These are phyloP conservation scores for Eublepharis macularius DNA, from an alignment of 2,113 vertebrate species.

Conservation along the genomic window DNA sequence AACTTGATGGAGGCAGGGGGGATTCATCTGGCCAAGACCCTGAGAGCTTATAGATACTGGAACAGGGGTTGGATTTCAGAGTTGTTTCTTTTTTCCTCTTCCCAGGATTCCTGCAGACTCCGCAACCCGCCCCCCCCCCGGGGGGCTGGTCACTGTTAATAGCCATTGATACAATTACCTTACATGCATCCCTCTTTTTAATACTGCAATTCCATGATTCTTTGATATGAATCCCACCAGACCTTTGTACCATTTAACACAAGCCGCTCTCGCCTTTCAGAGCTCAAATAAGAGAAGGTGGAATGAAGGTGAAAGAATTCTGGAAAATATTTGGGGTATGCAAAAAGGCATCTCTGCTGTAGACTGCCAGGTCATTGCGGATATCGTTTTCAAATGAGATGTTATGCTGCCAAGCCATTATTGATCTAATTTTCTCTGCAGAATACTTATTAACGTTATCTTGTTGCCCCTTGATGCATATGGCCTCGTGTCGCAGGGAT, in stretches of 20 bases:
- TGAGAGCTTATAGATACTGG: too few relatives aligned
- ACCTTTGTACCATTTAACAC: background rate
- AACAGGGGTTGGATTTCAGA: too few relatives aligned
- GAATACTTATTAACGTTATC: conserved; percentile 68
- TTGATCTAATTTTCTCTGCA: conserved; percentile 66
- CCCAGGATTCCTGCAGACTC: too few relatives aligned
- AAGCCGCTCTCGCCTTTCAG: background rate
- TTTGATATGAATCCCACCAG: background rate
- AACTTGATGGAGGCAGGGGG: too few relatives aligned
- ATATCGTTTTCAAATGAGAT: conserved; percentile 10
- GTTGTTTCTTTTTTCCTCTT: too few relatives aligned
- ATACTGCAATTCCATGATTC: background rate
- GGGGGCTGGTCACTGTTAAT: background rate
- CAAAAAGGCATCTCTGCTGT: conserved; percentile 1
- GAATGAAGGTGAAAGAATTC: background rate
- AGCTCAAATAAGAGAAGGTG: background rate
- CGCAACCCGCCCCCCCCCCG: too few relatives aligned
- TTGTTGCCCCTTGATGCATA: conserved; percentile 73
- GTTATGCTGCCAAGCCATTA: conserved; percentile 9
- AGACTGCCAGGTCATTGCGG: background rate
- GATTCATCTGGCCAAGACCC: too few relatives aligned
- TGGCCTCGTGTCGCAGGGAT: conserved; percentile 44
- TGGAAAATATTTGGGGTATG: background rate
- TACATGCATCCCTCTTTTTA: background rate
- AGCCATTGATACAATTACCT: background rate